Evolutionary conservation across 2,797 vertebrate species (phyloP).

Genomic region (Etheostoma perlongum): DNA sequence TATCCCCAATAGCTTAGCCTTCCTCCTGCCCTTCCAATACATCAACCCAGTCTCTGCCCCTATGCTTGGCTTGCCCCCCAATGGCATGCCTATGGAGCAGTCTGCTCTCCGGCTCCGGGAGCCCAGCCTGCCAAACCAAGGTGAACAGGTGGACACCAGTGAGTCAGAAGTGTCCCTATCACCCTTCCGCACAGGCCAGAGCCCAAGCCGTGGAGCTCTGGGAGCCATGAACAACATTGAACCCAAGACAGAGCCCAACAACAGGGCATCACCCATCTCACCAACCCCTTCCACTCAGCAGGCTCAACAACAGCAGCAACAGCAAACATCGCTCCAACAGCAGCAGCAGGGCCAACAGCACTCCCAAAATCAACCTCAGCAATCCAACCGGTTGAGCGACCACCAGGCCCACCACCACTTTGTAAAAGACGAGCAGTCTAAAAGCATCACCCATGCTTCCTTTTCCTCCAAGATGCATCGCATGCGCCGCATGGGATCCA

Average conservation of each 20-base stretch:
- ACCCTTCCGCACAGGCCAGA: slow-evolving; percentile 92
- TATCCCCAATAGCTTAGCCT: slow-evolving; percentile 98
- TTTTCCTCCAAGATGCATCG: slow-evolving; percentile 98
- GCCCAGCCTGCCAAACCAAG: slow-evolving; percentile 92
- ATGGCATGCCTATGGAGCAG: slow-evolving; percentile 94
- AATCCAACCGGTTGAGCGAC: slow-evolving; percentile 78
- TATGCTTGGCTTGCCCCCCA: slow-evolving; percentile 96
- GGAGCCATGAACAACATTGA: slow-evolving; percentile 92
- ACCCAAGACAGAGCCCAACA: slow-evolving; percentile 94
- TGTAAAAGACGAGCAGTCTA: slow-evolving; percentile 86
- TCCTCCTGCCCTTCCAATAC: slow-evolving; percentile 98
- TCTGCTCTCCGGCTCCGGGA: slow-evolving; percentile 92
- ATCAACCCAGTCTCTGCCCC: slow-evolving; percentile 99
- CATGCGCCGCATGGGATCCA: slow-evolving; percentile 96
- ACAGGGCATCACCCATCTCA: slow-evolving; percentile 92
- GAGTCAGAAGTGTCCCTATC: slow-evolving; percentile 97
- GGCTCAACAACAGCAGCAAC: slow-evolving; percentile 80
- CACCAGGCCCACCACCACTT: slow-evolving; percentile 85
- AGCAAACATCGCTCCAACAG: slow-evolving; percentile 80
- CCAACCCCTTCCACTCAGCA: slow-evolving; percentile 87
- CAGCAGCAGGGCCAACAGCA: slow-evolving; percentile 79
- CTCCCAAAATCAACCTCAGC: slow-evolving; percentile 78
- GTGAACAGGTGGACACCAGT: slow-evolving; percentile 95
- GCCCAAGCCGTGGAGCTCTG: slow-evolving; percentile 90
- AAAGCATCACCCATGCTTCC: slow-evolving; percentile 91